phyloP scores from a whole-genome alignment of 2,888 invertebrate species.

The Bimastos eiseni region DNA sequence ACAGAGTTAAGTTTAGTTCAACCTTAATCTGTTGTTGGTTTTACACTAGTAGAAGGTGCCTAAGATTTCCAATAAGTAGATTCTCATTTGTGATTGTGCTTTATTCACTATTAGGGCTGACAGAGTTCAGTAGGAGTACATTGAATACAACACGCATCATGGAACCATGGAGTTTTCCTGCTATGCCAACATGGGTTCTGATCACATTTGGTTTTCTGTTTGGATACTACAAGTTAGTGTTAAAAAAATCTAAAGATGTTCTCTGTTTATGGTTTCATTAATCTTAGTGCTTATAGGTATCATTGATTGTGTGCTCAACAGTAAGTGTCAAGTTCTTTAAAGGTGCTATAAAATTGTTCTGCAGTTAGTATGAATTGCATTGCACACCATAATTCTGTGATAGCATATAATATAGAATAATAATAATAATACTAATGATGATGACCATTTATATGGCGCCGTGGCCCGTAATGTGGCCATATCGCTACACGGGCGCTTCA shows the following conservation, averaged over 20 bases:
- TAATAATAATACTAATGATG: too few relatives aligned
- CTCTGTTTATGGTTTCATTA: background rate
- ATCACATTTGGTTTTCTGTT: constrained; percentile 7
- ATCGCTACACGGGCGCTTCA: too few relatives aligned
- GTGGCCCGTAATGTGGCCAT: too few relatives aligned
- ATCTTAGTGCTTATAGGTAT: background rate
- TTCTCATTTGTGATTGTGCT: background rate
- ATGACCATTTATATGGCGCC: too few relatives aligned
- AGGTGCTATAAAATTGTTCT: background rate
- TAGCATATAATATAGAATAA: background rate
- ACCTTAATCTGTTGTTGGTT: too few relatives aligned
- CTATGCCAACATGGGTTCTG: constrained; percentile 20
- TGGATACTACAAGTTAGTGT: background rate
- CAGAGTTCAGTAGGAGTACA: background rate
- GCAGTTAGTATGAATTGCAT: background rate
- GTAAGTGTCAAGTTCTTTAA: background rate
- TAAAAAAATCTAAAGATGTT: background rate
- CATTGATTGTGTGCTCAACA: background rate
- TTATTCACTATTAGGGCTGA: background rate
- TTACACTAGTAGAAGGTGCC: background rate
- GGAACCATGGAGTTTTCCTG: background rate
- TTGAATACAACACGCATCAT: background rate
- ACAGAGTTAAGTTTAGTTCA: too few relatives aligned
- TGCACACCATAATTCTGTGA: background rate
- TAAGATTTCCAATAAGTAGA: background rate